Evolutionary conservation across 2,888 invertebrate genomes (phyloP), one percentile per base, ranked within the genome.

Genomic region (Amphiduros pacificus): DNA sequence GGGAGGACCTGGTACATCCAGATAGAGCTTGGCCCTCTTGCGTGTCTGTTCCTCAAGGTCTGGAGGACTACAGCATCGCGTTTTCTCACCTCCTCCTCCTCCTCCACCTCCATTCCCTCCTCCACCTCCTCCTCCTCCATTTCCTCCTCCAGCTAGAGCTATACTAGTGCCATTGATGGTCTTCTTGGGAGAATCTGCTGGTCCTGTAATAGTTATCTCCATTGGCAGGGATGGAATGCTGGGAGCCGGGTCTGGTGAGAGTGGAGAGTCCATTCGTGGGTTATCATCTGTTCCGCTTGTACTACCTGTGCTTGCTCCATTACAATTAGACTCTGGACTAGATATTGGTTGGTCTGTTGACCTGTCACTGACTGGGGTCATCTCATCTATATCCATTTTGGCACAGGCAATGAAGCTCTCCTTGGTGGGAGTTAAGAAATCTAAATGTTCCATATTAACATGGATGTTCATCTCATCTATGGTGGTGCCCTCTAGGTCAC

Each of bases 361-460:
- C 5, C 20, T n/a, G 44, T 44, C 44, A 44, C 44, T 44, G 6
- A 22, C 22, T 5, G 44, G 44, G 4, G 44, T 20, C 20, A 22
- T 20, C 20, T 44, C 44, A 17, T 44, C 44, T 6, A 44, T 44
- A 22, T 44, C 44, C 44, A 44, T 44, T n/a, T 44, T n/a, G n/a
- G 44, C 44, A n/a, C n/a, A n/a, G n/a, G n/a, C n/a, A n/a, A n/a
- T n/a, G 4, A 44, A 6, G 28, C 20, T 41, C 29, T 64, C 67
- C 48, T 63, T 66, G n/a, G 65, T 65, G 31, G 91, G 91, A 50
- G 91, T 91, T 55, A 91, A 83, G 77, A 90, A 91, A 78, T 92
- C 91, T 68, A 92, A 85, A 82, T 93, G 93, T 14, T 89, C 91
- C 70, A 89, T 88, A 80, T 92, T 92, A 2, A 92, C 91, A 75